Base-by-base conservation (phyloP, 2,113 vertebrate genomes). In the Pandion haliaetus region DNA sequence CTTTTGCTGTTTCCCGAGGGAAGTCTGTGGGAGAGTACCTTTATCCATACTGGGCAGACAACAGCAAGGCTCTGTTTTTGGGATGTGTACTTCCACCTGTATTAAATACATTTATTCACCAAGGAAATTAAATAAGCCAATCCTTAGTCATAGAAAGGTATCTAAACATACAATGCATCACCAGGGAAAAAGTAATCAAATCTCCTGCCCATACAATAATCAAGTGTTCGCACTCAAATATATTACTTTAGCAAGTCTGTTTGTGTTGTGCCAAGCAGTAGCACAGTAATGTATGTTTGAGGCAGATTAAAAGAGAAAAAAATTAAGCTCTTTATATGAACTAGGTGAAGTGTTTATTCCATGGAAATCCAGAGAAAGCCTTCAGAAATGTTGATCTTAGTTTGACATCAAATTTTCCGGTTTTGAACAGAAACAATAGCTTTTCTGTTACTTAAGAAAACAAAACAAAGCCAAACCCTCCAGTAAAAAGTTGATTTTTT, bases 11-110 rank as follows among this genome's bases (percentile, higher is more conserved):
- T 57, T 73, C 67, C 44, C 54, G 31, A 7, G n/a, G 13, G 45
- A 62, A 9, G 4, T 28, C 38, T 38, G 23, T 8, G 42, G 5
- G 12, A 0, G 2, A 44, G 24, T 17, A 45, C 13, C 31, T 9
- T 13, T n/a, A 5, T 20, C 45, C 34, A 9, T 14, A 11, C 4
- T 16, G 54, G 42, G 34, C 32, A 23, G 47, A 6, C 31, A 19
- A 13, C n/a, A 58, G 15, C 31, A 62, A n/a, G 52, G 34, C 52
- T 36, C 6, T 34, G 12, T 2, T 23, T 84, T 63, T 23, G 26
- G n/a, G 31, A 17, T 71, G 23, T 45, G 88, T 13, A 21, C 38
- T 62, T 70, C 28, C 36, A 61, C 14, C 45, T 44, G 8, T 28
- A 31, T 59, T 25, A 40, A 90, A 36, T 71, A 63, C n/a, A 24